These are phyloP conservation scores for Podarcis siculus DNA, from an alignment of 2,797 vertebrate species.

Conservation along the genomic window DNA sequence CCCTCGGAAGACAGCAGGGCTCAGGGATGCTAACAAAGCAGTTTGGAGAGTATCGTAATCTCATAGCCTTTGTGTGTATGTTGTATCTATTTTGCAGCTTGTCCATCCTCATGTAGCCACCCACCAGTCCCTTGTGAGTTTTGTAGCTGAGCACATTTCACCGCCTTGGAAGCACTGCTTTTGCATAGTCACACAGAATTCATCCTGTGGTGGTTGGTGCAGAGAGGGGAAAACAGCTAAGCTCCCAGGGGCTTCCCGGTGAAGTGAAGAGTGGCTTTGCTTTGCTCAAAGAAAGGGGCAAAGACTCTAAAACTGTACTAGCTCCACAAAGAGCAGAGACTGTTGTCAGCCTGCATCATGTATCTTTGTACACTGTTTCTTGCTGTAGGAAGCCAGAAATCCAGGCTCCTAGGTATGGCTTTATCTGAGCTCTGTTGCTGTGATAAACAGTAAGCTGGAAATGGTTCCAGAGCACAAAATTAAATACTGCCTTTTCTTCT, in stretches of 20 bases:
- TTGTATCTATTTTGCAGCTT: conserved; percentile 11
- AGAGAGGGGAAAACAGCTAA: neutral
- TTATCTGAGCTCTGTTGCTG: neutral
- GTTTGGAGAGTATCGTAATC: neutral
- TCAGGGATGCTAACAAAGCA: conserved; percentile 22
- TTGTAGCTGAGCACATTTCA: neutral
- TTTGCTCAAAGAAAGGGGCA: neutral
- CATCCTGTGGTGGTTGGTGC: neutral
- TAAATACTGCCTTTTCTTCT: neutral
- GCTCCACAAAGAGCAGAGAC: neutral
- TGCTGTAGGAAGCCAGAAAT: neutral
- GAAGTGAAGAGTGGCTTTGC: neutral
- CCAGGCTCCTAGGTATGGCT: no score
- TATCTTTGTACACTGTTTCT: neutral
- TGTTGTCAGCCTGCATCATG: neutral
- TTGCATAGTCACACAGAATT: no score
- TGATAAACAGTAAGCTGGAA: neutral
- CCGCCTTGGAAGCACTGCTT: neutral
- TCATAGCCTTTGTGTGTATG: neutral
- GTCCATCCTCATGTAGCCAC: neutral
- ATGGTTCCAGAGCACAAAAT: neutral
- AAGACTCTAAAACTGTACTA: neutral
- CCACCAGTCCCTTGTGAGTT: neutral
- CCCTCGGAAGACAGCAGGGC: neutral
- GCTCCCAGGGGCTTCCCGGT: neutral